Evolutionary conservation across 2,797 vertebrate genomes (phyloP).

Genomic region (Sebastes dallii): DNA sequence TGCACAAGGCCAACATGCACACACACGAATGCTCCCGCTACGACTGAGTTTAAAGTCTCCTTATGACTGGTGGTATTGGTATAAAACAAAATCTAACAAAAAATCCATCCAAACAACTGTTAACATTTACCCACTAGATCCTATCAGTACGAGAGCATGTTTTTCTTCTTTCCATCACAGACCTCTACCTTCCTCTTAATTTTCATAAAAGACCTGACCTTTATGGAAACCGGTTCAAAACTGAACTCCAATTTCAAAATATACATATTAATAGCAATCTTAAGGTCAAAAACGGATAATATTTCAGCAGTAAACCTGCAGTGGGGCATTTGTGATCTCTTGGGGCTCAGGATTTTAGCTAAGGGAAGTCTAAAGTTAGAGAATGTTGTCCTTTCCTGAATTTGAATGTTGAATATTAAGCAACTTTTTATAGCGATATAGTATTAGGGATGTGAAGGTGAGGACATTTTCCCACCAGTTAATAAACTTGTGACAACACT

Average conservation of each 20-base stretch:
- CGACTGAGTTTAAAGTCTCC: neutral
- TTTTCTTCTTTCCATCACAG: slow-evolving; percentile 45
- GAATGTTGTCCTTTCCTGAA: slow-evolving; percentile 33
- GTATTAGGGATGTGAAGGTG: neutral
- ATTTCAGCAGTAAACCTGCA: slow-evolving; percentile 22
- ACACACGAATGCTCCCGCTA: neutral
- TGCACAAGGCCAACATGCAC: neutral
- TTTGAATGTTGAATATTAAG: slow-evolving; percentile 31
- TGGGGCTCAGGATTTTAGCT: slow-evolving; percentile 19
- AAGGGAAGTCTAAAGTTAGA: slow-evolving; percentile 53
- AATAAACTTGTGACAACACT: neutral
- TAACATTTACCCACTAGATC: slow-evolving; percentile 29
- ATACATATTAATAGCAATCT: slow-evolving; percentile 72
- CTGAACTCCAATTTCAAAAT: slow-evolving; percentile 57
- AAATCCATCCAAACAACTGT: neutral
- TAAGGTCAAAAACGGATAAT: slow-evolving; percentile 71
- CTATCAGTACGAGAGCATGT: slow-evolving; percentile 5
- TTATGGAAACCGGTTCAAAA: slow-evolving; percentile 54
- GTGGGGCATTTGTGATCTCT: slow-evolving; percentile 24
- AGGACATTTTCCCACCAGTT: neutral
- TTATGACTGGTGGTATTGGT: neutral
- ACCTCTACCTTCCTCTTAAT: slow-evolving; percentile 42
- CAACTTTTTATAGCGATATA: neutral
- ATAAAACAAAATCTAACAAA: neutral
- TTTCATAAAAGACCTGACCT: slow-evolving; percentile 68